These are phyloP conservation scores for Muscicapa striata DNA, from an alignment of 2,797 vertebrate genomes.

Conservation along the genomic window DNA sequence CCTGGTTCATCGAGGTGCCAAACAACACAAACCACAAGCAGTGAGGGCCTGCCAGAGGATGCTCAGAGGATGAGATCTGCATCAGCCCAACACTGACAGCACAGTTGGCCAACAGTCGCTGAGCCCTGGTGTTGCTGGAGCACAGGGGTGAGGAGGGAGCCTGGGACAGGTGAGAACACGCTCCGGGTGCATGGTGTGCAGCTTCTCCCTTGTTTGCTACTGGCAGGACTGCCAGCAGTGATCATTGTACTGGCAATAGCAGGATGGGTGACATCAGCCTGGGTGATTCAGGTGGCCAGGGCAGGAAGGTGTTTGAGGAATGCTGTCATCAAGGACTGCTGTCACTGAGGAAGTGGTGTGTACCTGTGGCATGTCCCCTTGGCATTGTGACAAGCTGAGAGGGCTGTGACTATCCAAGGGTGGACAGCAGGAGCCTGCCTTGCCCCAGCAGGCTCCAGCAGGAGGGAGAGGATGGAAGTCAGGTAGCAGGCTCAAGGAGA, in stretches of 20 bases:
- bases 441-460: not conserved
- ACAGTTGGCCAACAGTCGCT: fast-evolving
- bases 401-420: fast-evolving
- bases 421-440: not conserved
- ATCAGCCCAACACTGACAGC: fast-evolving
- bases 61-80: not conserved
- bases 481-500: not conserved
- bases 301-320: not conserved
- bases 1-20: fast-evolving
- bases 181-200: fast-evolving
- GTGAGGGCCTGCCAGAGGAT: not conserved
- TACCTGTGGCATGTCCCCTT: not conserved
- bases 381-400: fast-evolving
- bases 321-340: not conserved
- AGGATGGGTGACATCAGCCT: not conserved
- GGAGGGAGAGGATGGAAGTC: not conserved
- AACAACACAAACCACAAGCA: fast-evolving
- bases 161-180: not conserved
- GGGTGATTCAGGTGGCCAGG: not conserved
- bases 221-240: not conserved
- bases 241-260: fast-evolving
- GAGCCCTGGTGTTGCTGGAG: not conserved
- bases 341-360: not conserved
- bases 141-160: not conserved
- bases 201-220: not conserved